Base-by-base conservation (phyloP, 2,113 vertebrate genomes). In the Telmatochromis sp. region DNA sequence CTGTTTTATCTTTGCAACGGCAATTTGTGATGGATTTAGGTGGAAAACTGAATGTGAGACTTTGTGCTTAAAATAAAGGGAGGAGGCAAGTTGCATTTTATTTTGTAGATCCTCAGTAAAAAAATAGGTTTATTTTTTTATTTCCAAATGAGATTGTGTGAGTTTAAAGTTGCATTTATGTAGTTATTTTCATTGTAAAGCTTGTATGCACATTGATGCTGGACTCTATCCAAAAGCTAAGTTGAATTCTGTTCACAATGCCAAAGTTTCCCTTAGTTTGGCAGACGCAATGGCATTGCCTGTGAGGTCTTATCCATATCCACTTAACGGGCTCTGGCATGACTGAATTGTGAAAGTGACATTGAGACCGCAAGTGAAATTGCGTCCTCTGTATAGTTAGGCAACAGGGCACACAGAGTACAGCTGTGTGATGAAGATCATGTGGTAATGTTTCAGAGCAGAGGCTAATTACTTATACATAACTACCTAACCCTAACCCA, bases 281-380 rank as follows among this genome's bases (percentile, higher is more conserved):
- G 57, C 40, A 21, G 47, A 80, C 75, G 51, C 70, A 65, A 79
- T 73, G 60, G 57, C 53, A 33, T 58, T 37, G 31, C 83, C 53
- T 51, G 12, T 81, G 60, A 85, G 19, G 85, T 86, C 55, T 17
- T 28, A 87, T 81, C 78, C 82, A 86, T 37, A 90, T 68, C 58
- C 47, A 84, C 81, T 79, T 80, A 86, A 89, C 85, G n/a, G 82
- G 84, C 60, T 47, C 47, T 82, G 88, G 49, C 80, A 70, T 84
- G 80, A 80, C 82, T 73, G 45, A 19, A 55, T 85, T 82, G 42
- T 85, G 49, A 92, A 93, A 87, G 89, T 87, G 80, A 89, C 92
- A 86, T 92, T 91, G 80, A 89, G 70, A 81, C 83, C 26, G 54
- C 49, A 79, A 85, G 28, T 84, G 17, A 79, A 90, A 85, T 55